Conservation (phyloP, 1,140 invertebrate species). For the Drosophila truncata region DNA sequence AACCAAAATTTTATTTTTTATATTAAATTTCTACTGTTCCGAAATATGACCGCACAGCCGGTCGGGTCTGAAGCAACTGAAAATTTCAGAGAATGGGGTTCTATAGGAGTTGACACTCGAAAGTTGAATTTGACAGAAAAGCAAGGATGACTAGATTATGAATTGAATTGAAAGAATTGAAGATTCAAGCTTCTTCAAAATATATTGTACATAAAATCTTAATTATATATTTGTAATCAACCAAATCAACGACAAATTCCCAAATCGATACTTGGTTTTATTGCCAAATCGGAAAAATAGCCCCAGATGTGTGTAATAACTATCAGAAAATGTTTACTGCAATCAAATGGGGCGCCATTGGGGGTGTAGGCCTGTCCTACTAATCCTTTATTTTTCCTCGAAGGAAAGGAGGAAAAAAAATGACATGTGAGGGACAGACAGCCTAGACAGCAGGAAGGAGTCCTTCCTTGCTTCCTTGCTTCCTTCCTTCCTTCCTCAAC, state of each 20-base stretch:
- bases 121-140: neutral
- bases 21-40: neutral
- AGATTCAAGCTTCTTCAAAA: no score
- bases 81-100: neutral
- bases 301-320: neutral
- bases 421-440: conserved; percentile 45
- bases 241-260: neutral
- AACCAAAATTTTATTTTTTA: neutral
- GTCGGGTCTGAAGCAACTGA: conserved; percentile 29
- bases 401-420: conserved; percentile 8
- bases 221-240: neutral
- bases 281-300: neutral
- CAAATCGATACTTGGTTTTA: neutral
- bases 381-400: conserved; percentile 26
- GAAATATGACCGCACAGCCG: neutral
- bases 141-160: neutral
- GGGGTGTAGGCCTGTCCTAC: conserved; percentile 22
- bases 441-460: conserved; percentile 19
- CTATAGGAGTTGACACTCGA: neutral
- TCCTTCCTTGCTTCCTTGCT: neutral
- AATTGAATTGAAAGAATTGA: neutral
- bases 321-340: conserved; percentile 21
- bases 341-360: conserved; percentile 26
- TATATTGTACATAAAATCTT: no score
- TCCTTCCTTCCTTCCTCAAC: conserved; percentile 1